Evolutionary conservation across 2,797 vertebrate genomes (phyloP), one percentile per base, ranked within the genome.

Genomic region (Oreonectes daqikongensis): DNA sequence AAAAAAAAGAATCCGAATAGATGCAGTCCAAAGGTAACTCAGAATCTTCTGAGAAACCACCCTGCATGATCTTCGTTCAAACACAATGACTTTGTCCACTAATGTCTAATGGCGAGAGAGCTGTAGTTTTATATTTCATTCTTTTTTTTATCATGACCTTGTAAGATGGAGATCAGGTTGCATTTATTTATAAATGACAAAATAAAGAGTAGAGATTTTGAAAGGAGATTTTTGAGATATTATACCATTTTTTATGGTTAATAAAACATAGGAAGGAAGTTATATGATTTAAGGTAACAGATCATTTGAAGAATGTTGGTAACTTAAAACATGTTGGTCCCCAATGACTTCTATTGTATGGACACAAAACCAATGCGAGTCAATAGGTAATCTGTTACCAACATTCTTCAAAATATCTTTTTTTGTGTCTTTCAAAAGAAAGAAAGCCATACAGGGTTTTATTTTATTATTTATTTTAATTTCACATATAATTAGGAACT

Each of bases 141-240:
- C 55, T 38, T 73, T 77, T n/a, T n/a, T n/a, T 55, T 59, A 32
- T 81, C 32, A 20, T 46, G 18, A 76, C 79, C 79, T 69, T 66
- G 72, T 44, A 32, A 57, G 32, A 42, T 22, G 40, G n/a, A 1
- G 61, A 52, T 75, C 72, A 42, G 44, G 50, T 75, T 75, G 48
- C 35, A 66, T 2, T 57, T 44, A 66, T 75, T 65, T 75, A 44
- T 75, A 75, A 28, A 55, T 65, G 10, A 32, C 24, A 53, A 65
- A 65, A 30, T n/a, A 59, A 5, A 5, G 11, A 55, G 61, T 44
- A 24, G 24, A 20, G 40, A 44, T 35, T 61, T 11, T 20, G 4
- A 35, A 10, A 61, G 11, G 59, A 20, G 3, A 8, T 2, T 61
- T 17, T 61, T 35, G 9, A 61, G 30, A 11, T n/a, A 17, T n/a